Evolutionary conservation across 1,140 invertebrate species (phyloP).

Genomic region (Lepidurus couesii): DNA sequence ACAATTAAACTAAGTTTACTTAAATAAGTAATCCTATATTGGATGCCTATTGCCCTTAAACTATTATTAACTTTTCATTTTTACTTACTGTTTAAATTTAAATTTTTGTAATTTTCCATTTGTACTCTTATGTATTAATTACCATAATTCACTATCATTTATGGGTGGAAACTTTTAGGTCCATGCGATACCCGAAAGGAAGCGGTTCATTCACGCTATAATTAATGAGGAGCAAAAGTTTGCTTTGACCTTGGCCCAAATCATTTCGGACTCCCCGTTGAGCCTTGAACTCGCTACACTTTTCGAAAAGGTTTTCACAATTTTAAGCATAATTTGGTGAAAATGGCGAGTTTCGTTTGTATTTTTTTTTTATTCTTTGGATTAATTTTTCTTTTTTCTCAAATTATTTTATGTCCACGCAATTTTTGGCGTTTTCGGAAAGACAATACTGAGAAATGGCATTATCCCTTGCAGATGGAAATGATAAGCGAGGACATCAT

Average conservation of each 20-base stretch:
- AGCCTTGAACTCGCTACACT: neutral
- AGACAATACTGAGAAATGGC: neutral
- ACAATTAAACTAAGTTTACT: no score
- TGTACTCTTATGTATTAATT: neutral
- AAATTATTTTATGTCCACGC: no score
- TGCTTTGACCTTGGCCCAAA: neutral
- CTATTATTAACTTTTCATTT: no score
- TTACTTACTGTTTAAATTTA: no score
- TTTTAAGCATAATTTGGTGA: neutral
- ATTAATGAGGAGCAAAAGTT: conserved; percentile 7
- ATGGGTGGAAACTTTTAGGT: neutral
- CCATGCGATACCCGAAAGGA: neutral
- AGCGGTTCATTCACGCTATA: neutral
- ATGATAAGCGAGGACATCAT: neutral
- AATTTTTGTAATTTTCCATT: neutral
- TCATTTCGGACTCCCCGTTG: neutral
- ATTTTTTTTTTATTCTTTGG: neutral
- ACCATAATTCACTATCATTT: neutral
- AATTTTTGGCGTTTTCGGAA: no score
- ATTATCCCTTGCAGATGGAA: neutral
- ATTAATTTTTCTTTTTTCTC: neutral
- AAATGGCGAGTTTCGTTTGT: neutral
- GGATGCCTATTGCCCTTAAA: no score
- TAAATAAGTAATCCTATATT: no score
- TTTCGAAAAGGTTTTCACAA: neutral